phyloP scores from a whole-genome alignment of 2,113 vertebrate species.

The human region DNA sequence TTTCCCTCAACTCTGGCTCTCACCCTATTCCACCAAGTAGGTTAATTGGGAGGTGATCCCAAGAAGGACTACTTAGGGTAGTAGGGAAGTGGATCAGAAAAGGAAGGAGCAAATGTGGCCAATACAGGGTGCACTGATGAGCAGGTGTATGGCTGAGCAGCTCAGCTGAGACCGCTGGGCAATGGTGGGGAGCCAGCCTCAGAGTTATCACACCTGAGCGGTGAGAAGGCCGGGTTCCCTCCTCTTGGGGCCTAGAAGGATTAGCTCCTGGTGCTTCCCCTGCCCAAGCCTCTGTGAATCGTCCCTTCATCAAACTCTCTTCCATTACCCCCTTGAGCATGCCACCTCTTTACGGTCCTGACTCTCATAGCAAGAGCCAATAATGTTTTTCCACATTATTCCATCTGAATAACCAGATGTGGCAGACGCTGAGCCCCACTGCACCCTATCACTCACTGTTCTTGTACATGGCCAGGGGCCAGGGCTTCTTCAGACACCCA shows the following conservation, averaged over 20 bases:
- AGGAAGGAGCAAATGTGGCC: background rate
- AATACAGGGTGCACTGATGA: rapidly evolving
- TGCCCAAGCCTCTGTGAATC: background rate
- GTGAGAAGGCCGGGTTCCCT: background rate
- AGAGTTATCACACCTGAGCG: background rate
- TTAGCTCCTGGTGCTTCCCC: background rate
- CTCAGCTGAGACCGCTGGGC: background rate
- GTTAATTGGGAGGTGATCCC: background rate
- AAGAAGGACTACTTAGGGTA: background rate
- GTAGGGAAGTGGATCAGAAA: background rate
- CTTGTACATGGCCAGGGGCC: rapidly evolving
- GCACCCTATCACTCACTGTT: rapidly evolving
- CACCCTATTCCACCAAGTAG: background rate
- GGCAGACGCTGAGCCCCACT: rapidly evolving
- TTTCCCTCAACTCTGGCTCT: background rate
- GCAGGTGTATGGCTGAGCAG: background rate
- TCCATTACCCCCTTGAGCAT: background rate
- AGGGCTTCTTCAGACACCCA: background rate
- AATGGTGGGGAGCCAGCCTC: background rate
- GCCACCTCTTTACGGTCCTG: background rate
- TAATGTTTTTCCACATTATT: background rate
- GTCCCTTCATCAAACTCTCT: background rate
- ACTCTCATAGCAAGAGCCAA: background rate
- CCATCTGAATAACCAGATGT: background rate
- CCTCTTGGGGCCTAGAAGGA: rapidly evolving